Conservation (phyloP, 2,797 vertebrate species). For the Natrix natrix region DNA sequence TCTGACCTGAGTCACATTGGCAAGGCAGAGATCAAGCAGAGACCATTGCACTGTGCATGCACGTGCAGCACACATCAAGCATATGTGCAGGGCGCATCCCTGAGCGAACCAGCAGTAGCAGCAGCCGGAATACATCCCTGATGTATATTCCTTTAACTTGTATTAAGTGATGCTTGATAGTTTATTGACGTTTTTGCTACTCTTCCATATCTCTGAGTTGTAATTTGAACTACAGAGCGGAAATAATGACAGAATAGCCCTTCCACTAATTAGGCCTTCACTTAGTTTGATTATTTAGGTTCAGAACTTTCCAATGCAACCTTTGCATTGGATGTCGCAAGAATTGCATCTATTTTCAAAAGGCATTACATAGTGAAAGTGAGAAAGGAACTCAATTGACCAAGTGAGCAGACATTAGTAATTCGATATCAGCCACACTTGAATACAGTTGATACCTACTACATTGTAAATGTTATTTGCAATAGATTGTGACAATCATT, state of each 20-base stretch:
- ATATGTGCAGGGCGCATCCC: too few species aligned
- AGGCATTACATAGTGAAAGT: conserved; percentile 28
- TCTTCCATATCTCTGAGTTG: conserved; percentile 11
- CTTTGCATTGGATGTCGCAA: conserved; percentile 47
- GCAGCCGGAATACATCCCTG: background rate
- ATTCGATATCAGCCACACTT: background rate
- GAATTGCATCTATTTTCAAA: conserved; percentile 26
- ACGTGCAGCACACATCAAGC: too few species aligned
- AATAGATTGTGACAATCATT: background rate
- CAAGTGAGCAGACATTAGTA: background rate
- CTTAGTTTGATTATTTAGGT: conserved; percentile 29
- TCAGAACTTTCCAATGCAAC: conserved; percentile 54
- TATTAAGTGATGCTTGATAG: background rate
- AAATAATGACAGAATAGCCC: conserved; percentile 36
- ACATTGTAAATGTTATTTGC: background rate
- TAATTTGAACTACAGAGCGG: conserved; percentile 42
- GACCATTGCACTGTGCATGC: background rate
- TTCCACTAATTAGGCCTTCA: conserved; percentile 39
- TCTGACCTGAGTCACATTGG: background rate
- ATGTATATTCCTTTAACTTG: background rate
- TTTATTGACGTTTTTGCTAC: background rate
- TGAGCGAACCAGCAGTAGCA: too few species aligned
- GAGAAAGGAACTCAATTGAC: background rate
- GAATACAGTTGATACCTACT: background rate
- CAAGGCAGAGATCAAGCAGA: background rate